Base-by-base conservation (phyloP, 2,888 invertebrate genomes). In the Parnassius apollo region DNA sequence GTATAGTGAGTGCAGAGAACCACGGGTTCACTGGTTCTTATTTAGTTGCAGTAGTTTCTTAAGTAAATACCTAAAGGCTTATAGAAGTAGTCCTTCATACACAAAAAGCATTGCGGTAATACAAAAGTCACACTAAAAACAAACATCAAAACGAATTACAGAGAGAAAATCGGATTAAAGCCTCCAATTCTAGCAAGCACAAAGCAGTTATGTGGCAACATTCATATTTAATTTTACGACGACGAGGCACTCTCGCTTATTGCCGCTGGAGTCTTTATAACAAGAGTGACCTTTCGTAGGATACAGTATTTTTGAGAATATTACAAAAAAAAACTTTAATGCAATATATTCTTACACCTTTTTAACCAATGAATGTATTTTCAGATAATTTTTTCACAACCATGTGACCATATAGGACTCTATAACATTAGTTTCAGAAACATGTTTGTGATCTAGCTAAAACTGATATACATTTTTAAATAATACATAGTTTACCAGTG, bases 251-350 rank as follows among this genome's bases (percentile, higher is more conserved):
- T 65, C 63, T 57, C 57, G 55, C 65, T 64, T 67, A 67, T 71
- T 53, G 54, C 53, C 73, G 55, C 67, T 80, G 66, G 78, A 80
- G 52, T 64, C 52, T 46, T 22, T 50, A 50, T 61, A 53, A 63
- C 59, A 61, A 44, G 54, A 62, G 57, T 45, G 55, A 59, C 65
- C 45, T 59, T 50, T 52, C 55, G 42, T 50, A 53, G 51, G 51
- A 57, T 52, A 60, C 57, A 60, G 44, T 45, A 62, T 49, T 58
- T 58, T 58, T 48, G 44, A 59, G 50, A 59, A 11, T 44, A 62
- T 62, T 62, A 62, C 45, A 54, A 58, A 50, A 58, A 62, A 58
- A 62, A 11, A 18, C 56, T 56, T 61, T 61, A 57, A 61, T 61
- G 46, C 57, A 52, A 52, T 61, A 57, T 45, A 22, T 57, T 35